phyloP scores from a whole-genome alignment of 2,888 invertebrate species.

The Colostygia pectinataria region DNA sequence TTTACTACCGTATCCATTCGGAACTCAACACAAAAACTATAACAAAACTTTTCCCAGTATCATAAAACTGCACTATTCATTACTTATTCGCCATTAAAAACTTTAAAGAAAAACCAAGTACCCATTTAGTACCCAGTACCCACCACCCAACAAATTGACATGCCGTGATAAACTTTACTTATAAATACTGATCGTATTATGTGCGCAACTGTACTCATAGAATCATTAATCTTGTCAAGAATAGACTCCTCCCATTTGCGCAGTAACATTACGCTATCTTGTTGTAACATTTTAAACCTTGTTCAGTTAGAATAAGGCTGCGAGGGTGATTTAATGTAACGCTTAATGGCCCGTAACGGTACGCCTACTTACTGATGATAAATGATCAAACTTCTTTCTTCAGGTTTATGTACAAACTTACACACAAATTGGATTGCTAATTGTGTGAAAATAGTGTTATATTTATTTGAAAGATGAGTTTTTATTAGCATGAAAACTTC shows the following conservation, averaged over 20 bases:
- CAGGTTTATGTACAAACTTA: conserved; percentile 10
- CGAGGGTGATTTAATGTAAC: background rate
- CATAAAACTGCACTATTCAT: conserved; percentile 2
- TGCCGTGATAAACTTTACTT: background rate
- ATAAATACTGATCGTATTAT: conserved; percentile 3
- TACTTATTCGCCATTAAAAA: conserved; percentile 1
- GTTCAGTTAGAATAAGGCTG: conserved; percentile 27
- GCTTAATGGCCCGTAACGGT: conserved; percentile 35
- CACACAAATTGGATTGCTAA: background rate
- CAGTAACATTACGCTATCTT: conserved; percentile 53
- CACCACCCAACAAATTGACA: conserved; percentile 7
- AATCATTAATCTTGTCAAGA: conserved; percentile 73
- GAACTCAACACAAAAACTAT: background rate
- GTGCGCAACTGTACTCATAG: conserved; percentile 22
- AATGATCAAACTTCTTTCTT: conserved; percentile 26
- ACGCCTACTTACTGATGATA: conserved; percentile 36
- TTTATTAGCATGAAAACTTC: no score
- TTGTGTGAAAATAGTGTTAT: background rate
- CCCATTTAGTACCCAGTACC: background rate
- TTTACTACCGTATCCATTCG: conserved; percentile 8
- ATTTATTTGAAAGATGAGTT: no score
- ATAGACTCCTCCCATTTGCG: conserved; percentile 68
- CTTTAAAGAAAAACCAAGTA: conserved; percentile 4
- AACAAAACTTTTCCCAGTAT: background rate
- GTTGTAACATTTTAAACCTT: conserved; percentile 35